phyloP scores from a whole-genome alignment of 2,797 vertebrate species.

The Rhadinocentrus ornatus region DNA sequence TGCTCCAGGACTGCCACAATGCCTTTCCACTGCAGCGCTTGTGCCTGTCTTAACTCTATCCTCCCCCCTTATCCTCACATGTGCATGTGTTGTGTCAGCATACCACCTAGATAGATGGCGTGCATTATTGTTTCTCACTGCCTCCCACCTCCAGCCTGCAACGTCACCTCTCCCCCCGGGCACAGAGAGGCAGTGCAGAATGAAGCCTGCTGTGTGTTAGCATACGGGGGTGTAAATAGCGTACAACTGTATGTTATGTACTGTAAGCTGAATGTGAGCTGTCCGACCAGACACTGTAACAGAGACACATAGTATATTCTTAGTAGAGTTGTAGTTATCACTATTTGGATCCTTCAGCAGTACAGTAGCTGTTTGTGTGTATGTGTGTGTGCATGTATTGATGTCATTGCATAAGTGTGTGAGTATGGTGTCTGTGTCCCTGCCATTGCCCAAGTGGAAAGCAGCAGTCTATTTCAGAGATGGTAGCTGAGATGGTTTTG shows the following conservation, averaged over 20 bases:
- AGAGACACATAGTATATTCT: constrained; percentile 68
- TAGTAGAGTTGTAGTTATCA: constrained; percentile 56
- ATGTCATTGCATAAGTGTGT: constrained; percentile 50
- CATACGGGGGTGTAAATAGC: constrained; percentile 48
- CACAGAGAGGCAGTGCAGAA: constrained; percentile 42
- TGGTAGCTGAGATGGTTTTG: constrained; percentile 61
- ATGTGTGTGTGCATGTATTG: constrained; percentile 38
- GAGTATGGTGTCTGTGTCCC: constrained; percentile 40
- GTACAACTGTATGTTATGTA: constrained; percentile 60
- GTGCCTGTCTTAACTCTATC: constrained; percentile 12
- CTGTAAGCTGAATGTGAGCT: constrained; percentile 72
- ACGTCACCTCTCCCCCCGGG: constrained; percentile 51
- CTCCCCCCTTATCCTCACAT: constrained; percentile 27
- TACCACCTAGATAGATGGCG: constrained; percentile 49
- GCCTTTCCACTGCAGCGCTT: constrained; percentile 55
- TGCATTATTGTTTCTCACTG: constrained; percentile 44
- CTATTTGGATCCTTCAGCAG: constrained; percentile 60
- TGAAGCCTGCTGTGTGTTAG: constrained; percentile 48
- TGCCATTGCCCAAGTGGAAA: constrained; percentile 56
- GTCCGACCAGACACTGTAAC: constrained; percentile 59
- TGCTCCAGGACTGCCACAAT: constrained; percentile 37
- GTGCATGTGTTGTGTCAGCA: constrained; percentile 60
- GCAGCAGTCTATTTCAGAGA: constrained; percentile 64
- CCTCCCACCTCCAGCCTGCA: constrained; percentile 34
- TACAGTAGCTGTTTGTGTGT: constrained; percentile 37